Evolutionary conservation across 2,113 vertebrate genomes (phyloP), one percentile per base, ranked within the genome.

Genomic region (Silurus asotus): DNA sequence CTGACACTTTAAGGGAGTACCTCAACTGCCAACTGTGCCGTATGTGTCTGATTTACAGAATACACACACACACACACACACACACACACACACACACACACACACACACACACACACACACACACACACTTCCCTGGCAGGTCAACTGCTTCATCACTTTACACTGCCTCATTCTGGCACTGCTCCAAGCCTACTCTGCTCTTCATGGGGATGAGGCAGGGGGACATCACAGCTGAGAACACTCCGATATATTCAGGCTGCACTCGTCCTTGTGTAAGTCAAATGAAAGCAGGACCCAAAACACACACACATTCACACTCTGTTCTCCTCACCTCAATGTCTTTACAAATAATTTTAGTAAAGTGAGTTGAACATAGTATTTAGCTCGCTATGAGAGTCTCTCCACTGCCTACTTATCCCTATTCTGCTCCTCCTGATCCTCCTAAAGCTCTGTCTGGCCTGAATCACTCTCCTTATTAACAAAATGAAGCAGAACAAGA

Each of bases 221-320:
- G 48, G 49, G 61, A 45, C 78, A 74, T 69, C 58, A 55, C 85
- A 86, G 85, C 78, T 74, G 78, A 75, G 65, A 86, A 62, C 84
- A 81, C 77, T 81, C 48, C 65, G 81, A 61, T 81, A 81, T 77
- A 64, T 77, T 62, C 55, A 48, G 48, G 48, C 28, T 62, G 48
- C 70, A 72, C 70, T 51, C 23, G 58, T 74, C 85, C 81, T 87
- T 83, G 55, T 83, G 55, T 48, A 83, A 65, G 81, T 87, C 59
- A 83, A 49, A 78, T 37, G 25, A 75, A 65, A 87, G 56, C 48
- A 83, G 17, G 15, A 79, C 51, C 48, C n/a, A 61, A 15, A 14
- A 48, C 55, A 61, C 84, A 72, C 45, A 79, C 72, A 84, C 56
- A 74, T 1, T 49, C 83, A 59, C 82, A 74, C 20, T 45, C 69